phyloP scores from a whole-genome alignment of 1,140 invertebrate species.

The Paramacrobiotus metropolitanus region DNA sequence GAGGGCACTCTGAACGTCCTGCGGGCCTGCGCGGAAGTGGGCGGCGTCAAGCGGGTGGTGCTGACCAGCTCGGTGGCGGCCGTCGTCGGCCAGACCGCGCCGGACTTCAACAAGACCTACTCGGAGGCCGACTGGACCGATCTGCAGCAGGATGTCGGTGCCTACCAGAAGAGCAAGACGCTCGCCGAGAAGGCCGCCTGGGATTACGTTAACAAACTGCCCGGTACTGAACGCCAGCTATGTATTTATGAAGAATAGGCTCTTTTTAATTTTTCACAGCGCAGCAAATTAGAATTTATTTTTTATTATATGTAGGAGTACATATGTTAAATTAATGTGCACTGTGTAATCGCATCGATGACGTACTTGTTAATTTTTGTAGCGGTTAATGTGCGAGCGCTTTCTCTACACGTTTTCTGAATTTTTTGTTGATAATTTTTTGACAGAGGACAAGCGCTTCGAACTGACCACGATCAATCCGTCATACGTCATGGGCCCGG shows the following conservation, averaged over 20 bases:
- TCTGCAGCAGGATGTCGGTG: constrained; percentile 14
- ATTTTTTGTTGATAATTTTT: no score
- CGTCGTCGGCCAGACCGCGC: background rate
- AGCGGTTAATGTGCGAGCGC: no score
- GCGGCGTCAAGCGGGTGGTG: background rate
- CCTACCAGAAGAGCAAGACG: constrained; percentile 30
- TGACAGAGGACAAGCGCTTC: no score
- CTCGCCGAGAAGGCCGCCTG: constrained; percentile 33
- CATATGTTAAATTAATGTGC: no score
- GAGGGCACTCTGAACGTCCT: background rate
- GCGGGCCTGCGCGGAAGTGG: background rate
- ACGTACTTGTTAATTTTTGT: no score
- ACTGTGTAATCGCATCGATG: no score
- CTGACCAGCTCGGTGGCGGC: background rate
- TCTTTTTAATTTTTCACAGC: no score
- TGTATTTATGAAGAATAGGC: no score
- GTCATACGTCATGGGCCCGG: constrained; percentile 28
- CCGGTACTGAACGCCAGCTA: constrained; percentile 16
- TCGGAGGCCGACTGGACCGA: constrained; percentile 31
- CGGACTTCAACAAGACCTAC: constrained; percentile 20
- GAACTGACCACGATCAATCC: constrained; percentile 31
- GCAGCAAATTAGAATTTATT: no score
- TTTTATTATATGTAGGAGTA: no score
- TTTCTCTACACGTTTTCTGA: no score
- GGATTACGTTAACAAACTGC: constrained; percentile 28